Base-by-base conservation (phyloP, 2,797 vertebrate genomes). In the Chromis chromis region DNA sequence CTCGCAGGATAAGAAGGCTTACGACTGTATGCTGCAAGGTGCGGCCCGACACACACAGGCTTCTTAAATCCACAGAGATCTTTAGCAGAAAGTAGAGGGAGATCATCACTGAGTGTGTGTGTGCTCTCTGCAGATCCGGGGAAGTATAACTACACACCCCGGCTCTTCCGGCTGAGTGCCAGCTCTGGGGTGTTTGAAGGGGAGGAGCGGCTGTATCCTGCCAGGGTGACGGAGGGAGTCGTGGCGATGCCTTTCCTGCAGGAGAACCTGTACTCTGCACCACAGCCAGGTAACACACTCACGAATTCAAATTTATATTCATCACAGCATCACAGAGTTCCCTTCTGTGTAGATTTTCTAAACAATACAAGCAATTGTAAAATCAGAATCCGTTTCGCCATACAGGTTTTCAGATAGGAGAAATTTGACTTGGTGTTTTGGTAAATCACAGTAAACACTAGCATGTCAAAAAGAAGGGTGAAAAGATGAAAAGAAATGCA, bases 1-100 rank as follows among this genome's bases (percentile, higher is more conserved):
- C 4, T 46, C 70, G 1, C 82, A 89, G 77, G 92, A 95, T 82
- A 93, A 85, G 71, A 96, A 95, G 77, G 85, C 93, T 8, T 96
- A 96, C 21, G 95, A 96, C 89, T 95, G 94, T 46, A 96, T 96
- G 95, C 90, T 96, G 71, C 84, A 96, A 92, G 95, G 95, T 96
- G 76, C 1, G 36, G 12, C 10, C 44, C 17, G 44, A 5, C n/a
- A 16, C 19, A 27, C 21, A 21, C 44, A 40, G 0, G 3, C 7
- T 4, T 0, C 57, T 72, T 27, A 9, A 13, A 49, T 11, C 4
- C 6, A 17, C 24, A 36, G 33, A 33, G 33, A 33, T 33, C 19
- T 6, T 10, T 17, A 16, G 33, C 8, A 17, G 36, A 9, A 19
- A 22, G 4, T 17, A 33, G 13, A 33, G 11, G 24, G 11, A 27